Evolutionary conservation across 2,797 vertebrate genomes (phyloP).

Genomic region (Phataginus tetradactyla): DNA sequence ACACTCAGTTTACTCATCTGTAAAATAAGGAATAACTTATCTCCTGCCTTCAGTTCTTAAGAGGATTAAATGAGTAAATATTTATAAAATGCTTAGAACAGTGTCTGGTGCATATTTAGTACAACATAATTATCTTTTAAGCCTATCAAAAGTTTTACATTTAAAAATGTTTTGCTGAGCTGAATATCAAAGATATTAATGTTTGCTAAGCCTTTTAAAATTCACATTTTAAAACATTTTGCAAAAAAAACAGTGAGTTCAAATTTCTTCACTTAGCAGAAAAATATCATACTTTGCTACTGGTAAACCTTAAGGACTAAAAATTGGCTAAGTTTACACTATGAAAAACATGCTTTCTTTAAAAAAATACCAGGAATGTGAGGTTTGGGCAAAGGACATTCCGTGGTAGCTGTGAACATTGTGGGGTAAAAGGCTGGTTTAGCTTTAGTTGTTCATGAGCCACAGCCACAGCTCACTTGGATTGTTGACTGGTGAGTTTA

Average conservation of each 20-base stretch:
- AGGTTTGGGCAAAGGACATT: neutral
- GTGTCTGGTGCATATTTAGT: neutral
- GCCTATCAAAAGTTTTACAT: neutral
- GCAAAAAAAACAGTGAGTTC: neutral
- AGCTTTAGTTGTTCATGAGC: neutral
- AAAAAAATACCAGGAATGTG: neutral
- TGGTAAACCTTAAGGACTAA: neutral
- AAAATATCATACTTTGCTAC: neutral
- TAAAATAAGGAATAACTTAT: neutral
- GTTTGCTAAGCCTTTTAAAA: neutral
- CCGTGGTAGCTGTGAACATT: neutral
- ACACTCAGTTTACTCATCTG: neutral
- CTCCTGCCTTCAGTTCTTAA: neutral
- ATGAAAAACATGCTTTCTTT: neutral
- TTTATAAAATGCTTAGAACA: slow-evolving; percentile 10
- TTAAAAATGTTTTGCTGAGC: slow-evolving; percentile 14
- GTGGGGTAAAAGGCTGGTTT: neutral
- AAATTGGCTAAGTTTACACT: neutral
- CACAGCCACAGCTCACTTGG: neutral
- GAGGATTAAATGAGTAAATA: slow-evolving; percentile 22
- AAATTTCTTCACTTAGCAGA: neutral
- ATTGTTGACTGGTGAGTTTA: neutral
- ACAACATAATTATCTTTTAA: neutral
- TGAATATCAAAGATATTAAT: neutral
- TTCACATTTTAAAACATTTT: slow-evolving; percentile 19